These are phyloP conservation scores for Cephonodes hylas DNA, from an alignment of 2,888 invertebrate species.

Conservation along the genomic window DNA sequence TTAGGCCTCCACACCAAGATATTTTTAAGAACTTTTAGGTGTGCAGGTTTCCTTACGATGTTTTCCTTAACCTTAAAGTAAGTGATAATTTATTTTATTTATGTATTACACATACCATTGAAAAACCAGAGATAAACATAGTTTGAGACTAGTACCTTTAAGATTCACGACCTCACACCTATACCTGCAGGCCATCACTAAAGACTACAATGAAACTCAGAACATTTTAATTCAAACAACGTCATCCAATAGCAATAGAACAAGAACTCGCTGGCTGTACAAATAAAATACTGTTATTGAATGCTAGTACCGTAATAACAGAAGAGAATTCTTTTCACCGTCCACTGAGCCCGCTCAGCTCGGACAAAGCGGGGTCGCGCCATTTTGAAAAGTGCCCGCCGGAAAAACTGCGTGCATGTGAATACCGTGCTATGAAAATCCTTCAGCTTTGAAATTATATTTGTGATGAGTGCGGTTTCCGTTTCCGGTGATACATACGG, in stretches of 20 bases:
- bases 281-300: background rate
- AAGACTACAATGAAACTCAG: background rate
- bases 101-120: too few species aligned
- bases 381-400: background rate
- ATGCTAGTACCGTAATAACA: background rate
- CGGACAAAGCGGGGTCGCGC: background rate
- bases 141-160: too few species aligned
- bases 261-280: background rate
- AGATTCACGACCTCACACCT: too few species aligned
- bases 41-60: too few species aligned
- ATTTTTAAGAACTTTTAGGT: too few species aligned
- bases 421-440: slow-evolving; percentile 14
- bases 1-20: too few species aligned
- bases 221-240: background rate
- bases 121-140: too few species aligned
- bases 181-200: too few species aligned
- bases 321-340: background rate
- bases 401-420: background rate
- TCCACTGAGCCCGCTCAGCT: background rate
- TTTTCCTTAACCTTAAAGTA: too few species aligned
- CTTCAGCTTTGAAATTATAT: slow-evolving; percentile 23
- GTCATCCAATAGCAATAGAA: background rate
- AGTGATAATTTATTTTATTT: too few species aligned
- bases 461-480: slow-evolving; percentile 19
- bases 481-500: slow-evolving; percentile 15